phyloP scores from a whole-genome alignment of 23 tunicate species.

The Trididemnum miniatum region DNA sequence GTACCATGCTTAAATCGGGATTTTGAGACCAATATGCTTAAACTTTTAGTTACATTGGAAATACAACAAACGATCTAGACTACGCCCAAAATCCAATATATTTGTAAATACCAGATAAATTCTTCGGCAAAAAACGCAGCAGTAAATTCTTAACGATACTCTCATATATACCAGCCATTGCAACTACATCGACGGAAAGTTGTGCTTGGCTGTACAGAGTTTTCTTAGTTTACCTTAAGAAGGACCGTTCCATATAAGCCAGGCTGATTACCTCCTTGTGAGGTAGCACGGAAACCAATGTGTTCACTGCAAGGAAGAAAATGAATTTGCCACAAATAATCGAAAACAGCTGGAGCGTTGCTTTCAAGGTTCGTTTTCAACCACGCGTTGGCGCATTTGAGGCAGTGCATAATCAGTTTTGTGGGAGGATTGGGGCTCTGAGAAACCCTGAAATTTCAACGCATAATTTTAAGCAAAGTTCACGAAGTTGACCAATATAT shows the following conservation, averaged over 20 bases:
- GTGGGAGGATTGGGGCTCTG: slow-evolving; percentile 60
- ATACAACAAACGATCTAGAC: no score
- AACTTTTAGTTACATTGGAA: no score
- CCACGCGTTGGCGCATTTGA: slow-evolving; percentile 57
- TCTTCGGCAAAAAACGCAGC: no score
- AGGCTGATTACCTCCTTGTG: slow-evolving; percentile 24
- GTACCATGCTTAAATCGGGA: no score
- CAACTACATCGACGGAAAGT: no score
- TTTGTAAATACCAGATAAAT: no score
- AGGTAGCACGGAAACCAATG: not conserved
- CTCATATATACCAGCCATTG: no score
- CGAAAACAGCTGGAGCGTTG: not conserved
- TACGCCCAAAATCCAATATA: no score
- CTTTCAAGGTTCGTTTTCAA: slow-evolving; percentile 34
- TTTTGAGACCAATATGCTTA: no score
- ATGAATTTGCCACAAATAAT: slow-evolving; percentile 28
- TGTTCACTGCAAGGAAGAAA: slow-evolving; percentile 59
- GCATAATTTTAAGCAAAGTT: not conserved
- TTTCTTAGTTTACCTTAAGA: slow-evolving; percentile 56
- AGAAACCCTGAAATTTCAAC: slow-evolving; percentile 34
- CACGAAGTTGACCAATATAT: not conserved
- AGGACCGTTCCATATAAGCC: slow-evolving; percentile 54
- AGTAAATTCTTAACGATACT: no score
- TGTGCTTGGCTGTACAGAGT: no score
- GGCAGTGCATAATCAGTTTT: slow-evolving; percentile 40